Percentiles rank a stretch among this genome's conserved stretches.
Evolutionary conservation across 2,888 invertebrate species (phyloP).

Genomic region (Perdita meconis): DNA sequence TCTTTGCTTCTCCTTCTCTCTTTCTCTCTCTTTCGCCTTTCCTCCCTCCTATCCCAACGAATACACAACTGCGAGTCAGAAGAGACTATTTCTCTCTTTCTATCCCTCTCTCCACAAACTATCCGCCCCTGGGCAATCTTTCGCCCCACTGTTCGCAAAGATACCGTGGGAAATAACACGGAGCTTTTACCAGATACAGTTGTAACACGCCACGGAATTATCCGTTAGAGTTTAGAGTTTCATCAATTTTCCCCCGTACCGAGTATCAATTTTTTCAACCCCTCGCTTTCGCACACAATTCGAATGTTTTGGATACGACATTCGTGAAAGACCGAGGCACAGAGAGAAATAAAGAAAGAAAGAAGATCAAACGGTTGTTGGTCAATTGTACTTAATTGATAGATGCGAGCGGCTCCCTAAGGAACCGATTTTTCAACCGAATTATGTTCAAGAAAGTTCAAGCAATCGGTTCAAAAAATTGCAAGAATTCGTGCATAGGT

Average conservation of each 20-base stretch:
- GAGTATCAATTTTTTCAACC: conserved; percentile 45
- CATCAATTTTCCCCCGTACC: conserved; percentile 11
- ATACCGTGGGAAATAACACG: conserved; percentile 82
- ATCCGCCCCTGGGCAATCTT: conserved; percentile 56
- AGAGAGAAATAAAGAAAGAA: conserved; percentile 43
- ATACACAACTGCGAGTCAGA: conserved; percentile 27
- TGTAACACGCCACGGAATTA: conserved; percentile 66
- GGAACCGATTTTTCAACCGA: conserved; percentile 53
- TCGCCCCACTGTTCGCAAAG: conserved; percentile 55
- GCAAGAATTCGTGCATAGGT: background rate
- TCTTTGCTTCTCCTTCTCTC: conserved; percentile 30
- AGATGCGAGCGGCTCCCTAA: conserved; percentile 58
- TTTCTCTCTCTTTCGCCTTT: conserved; percentile 30
- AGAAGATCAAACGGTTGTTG: conserved; percentile 72
- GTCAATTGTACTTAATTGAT: conserved; percentile 81
- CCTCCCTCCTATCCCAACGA: conserved; percentile 16
- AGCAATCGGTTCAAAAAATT: background rate
- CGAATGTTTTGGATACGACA: conserved; percentile 16
- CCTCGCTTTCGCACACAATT: conserved; percentile 23
- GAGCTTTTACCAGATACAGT: conserved; percentile 77
- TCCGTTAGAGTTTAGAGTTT: conserved; percentile 43
- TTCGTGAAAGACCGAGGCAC: conserved; percentile 23
- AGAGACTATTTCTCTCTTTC: conserved; percentile 59
- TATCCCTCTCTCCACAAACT: conserved; percentile 52
- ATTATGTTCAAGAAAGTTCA: conserved; percentile 40